These are phyloP conservation scores for Kradibia gibbosae DNA, from an alignment of 1,140 invertebrate genomes.

Conservation along the genomic window DNA sequence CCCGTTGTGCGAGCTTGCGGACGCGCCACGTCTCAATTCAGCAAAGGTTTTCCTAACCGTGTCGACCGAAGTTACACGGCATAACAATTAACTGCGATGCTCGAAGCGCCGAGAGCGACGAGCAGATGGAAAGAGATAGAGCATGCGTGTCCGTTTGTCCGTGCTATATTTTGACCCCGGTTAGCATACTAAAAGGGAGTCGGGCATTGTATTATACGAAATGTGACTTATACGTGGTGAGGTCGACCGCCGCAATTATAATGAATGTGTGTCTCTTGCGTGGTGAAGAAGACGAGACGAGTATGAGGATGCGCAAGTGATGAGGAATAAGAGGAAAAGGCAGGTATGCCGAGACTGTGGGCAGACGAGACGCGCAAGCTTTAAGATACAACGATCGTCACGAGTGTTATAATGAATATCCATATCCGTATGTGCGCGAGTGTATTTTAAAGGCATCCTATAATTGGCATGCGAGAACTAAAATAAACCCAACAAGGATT, in stretches of 20 bases:
- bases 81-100: no score
- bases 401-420: neutral
- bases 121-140: conserved; percentile 37
- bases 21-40: neutral
- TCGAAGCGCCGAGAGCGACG: no score
- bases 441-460: neutral
- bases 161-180: conserved; percentile 65
- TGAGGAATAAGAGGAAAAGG: conserved; percentile 13
- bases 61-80: conserved; percentile 2
- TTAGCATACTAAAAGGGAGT: conserved; percentile 63
- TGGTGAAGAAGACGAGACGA: neutral
- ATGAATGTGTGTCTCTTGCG: conserved; percentile 53
- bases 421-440: neutral
- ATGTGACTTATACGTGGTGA: conserved; percentile 2
- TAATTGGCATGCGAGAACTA: conserved; percentile 1
- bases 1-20: neutral
- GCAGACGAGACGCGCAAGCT: neutral
- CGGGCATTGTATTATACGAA: conserved; percentile 58
- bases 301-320: conserved; percentile 15
- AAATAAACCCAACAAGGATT: neutral
- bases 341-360: neutral
- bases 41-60: neutral
- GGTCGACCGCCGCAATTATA: conserved; percentile 59
- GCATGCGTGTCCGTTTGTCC: no score
- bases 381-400: conserved; percentile 5